Conservation (phyloP, 2,888 invertebrate genomes). For the Euplexia lucipara region DNA sequence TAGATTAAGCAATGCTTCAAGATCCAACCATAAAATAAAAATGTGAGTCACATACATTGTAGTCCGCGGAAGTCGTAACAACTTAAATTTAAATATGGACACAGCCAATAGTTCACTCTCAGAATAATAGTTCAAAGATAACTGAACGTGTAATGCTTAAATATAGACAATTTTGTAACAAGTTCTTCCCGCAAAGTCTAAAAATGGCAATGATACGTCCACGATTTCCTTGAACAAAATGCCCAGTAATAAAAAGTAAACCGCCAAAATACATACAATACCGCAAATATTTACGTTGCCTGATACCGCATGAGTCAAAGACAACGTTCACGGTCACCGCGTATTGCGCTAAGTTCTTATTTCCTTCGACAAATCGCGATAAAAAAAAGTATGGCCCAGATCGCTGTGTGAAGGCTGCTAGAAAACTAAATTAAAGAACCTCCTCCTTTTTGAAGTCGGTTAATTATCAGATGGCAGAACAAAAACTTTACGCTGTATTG, state of each 20-base stretch:
- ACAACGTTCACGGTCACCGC: slow-evolving; percentile 77
- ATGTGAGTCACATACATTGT: background rate
- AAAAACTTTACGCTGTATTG: slow-evolving; percentile 32
- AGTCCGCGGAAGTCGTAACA: slow-evolving; percentile 18
- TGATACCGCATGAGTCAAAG: slow-evolving; percentile 66
- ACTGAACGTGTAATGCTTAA: background rate
- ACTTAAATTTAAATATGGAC: background rate
- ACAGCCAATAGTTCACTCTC: background rate
- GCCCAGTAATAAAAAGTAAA: slow-evolving; percentile 18
- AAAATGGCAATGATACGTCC: slow-evolving; percentile 20
- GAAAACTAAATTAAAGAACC: slow-evolving; percentile 55
- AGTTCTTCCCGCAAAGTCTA: background rate
- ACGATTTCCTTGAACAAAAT: slow-evolving; percentile 41
- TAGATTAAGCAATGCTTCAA: background rate
- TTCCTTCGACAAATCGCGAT: slow-evolving; percentile 64
- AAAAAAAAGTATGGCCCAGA: slow-evolving; percentile 69
- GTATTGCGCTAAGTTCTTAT: slow-evolving; percentile 71
- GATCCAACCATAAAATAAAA: background rate
- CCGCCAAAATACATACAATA: slow-evolving; percentile 40
- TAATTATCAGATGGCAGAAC: slow-evolving; percentile 40
- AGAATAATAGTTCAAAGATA: background rate
- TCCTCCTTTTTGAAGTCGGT: no score
- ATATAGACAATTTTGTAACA: background rate
- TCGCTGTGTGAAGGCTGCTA: slow-evolving; percentile 67
- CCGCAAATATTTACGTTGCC: slow-evolving; percentile 46